These are phyloP conservation scores for Aphidius colemani DNA, from an alignment of 2,888 invertebrate genomes.

Conservation along the genomic window DNA sequence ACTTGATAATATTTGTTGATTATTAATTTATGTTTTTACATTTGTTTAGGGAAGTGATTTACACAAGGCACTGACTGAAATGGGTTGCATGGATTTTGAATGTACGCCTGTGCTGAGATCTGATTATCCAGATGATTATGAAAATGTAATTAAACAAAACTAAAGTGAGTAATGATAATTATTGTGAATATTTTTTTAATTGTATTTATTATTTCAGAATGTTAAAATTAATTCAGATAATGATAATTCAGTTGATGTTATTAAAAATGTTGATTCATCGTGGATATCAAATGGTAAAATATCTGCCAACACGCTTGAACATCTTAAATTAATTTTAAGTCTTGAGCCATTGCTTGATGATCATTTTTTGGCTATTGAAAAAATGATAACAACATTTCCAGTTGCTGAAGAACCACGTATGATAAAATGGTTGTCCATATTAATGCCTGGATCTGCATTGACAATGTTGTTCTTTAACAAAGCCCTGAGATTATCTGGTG, in stretches of 20 bases:
- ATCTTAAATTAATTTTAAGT: slow-evolving; percentile 44
- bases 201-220: background rate
- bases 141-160: background rate
- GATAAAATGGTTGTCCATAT: background rate
- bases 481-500: slow-evolving; percentile 31
- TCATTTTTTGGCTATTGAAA: slow-evolving; percentile 44
- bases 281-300: slow-evolving; percentile 30
- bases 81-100: slow-evolving; percentile 52
- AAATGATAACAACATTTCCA: slow-evolving; percentile 34
- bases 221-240: background rate
- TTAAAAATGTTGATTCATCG: background rate
- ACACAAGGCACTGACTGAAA: slow-evolving; percentile 43
- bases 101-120: slow-evolving; percentile 34
- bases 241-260: slow-evolving; percentile 14
- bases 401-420: background rate
- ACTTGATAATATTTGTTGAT: background rate
- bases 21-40: slow-evolving; percentile 2
- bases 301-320: slow-evolving; percentile 25
- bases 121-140: slow-evolving; percentile 21
- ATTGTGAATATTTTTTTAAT: background rate
- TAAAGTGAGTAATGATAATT: slow-evolving; percentile 16
- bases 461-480: slow-evolving; percentile 32
- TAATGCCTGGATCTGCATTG: slow-evolving; percentile 38
- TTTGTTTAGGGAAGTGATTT: slow-evolving; percentile 49
- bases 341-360: slow-evolving; percentile 49